phyloP scores from a whole-genome alignment of 1,140 invertebrate species.

The Papilio glaucus region DNA sequence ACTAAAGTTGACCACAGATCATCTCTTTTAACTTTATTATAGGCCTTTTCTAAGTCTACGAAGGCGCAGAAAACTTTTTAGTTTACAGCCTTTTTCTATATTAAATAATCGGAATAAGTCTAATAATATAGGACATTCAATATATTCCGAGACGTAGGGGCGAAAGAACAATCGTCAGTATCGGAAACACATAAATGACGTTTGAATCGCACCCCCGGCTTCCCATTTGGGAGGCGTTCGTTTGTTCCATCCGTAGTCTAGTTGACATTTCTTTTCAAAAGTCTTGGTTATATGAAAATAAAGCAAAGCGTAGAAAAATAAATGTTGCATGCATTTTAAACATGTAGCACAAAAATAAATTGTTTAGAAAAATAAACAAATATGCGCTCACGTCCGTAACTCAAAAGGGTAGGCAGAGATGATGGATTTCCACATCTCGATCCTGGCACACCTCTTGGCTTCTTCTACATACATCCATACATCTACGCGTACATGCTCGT shows the following conservation, averaged over 20 bases:
- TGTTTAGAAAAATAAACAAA: no score
- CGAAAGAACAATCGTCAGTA: slow-evolving; percentile 8
- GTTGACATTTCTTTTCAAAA: slow-evolving; percentile 22
- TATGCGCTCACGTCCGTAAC: no score
- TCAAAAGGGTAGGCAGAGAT: no score
- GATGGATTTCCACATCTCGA: no score
- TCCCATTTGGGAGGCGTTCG: background rate
- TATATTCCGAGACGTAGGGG: background rate
- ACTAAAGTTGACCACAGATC: no score
- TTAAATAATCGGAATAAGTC: background rate
- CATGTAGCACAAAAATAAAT: background rate
- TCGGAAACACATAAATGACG: slow-evolving; percentile 26
- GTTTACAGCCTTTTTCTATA: background rate
- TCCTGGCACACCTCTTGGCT: no score
- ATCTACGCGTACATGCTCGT: no score
- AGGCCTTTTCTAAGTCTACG: no score
- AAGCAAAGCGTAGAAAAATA: background rate
- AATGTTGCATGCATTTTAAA: background rate
- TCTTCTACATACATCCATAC: no score
- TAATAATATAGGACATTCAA: background rate
- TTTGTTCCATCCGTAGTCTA: slow-evolving; percentile 5
- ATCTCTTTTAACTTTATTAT: background rate
- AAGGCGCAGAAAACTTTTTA: no score
- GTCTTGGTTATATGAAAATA: slow-evolving; percentile 4
- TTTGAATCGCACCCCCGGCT: slow-evolving; percentile 21